Evolutionary conservation across 2,888 invertebrate genomes (phyloP), one percentile per base, ranked within the genome.

Genomic region (Kryphioiulus occultus): DNA sequence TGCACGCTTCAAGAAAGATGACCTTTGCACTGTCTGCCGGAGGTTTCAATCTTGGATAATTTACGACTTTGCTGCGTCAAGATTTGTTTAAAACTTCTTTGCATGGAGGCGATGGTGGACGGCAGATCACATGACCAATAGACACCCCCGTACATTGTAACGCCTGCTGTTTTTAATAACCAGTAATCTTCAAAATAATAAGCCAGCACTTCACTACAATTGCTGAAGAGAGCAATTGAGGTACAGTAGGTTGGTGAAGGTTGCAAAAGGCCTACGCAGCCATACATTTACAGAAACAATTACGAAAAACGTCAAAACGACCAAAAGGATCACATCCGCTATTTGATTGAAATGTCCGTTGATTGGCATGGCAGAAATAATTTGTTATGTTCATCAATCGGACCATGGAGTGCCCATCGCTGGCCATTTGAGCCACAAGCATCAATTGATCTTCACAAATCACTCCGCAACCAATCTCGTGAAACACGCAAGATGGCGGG

Each of bases 401-500:
- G 19, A 47, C 19, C 47, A 7, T 22, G 59, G 47, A 47, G 47
- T 1, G 22, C 22, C n/a, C 59, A 17, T 12, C 59, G 22, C 22
- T 59, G 17, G 59, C 4, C 17, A 22, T 22, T 22, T 17, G 22
- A 39, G 9, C 3, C 17, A 68, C n/a, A n/a, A n/a, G n/a, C n/a
- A n/a, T n/a, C n/a, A n/a, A n/a, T n/a, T n/a, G n/a, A n/a, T n/a
- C n/a, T n/a, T n/a, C n/a, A n/a, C n/a, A 68, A 68, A 68, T 68
- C 68, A 68, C 68, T 68, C 68, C 68, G 2, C 68, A 10, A 26
- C 26, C 68, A 68, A 22, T 10, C 68, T 68, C 26, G 9, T 68
- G 68, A 68, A 68, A 26, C 68, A 68, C 26, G 26, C 68, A 68
- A 68, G 26, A 68, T 68, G 68, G 68, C 68, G 68, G 68, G 68